Conservation (phyloP, 64 coral and sea anemone genomes). For the Pocillopora verrucosa region DNA sequence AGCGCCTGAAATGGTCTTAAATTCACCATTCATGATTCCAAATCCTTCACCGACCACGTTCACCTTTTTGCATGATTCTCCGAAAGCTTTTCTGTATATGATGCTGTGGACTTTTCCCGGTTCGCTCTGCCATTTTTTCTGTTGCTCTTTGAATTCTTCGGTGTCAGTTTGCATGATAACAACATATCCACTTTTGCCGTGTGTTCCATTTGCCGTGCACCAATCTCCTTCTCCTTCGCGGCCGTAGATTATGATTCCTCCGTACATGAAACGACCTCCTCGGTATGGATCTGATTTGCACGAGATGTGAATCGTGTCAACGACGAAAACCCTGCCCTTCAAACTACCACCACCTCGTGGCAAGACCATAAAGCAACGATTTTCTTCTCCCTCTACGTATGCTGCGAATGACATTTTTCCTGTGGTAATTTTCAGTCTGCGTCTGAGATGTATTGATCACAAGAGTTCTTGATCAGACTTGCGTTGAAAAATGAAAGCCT, state of each 20-base stretch:
- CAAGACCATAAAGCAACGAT: too few relatives aligned
- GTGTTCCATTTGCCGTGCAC: not conserved
- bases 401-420: too few relatives aligned
- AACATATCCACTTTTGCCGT: slow-evolving; percentile 35
- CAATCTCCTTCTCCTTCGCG: not conserved
- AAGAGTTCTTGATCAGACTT: too few relatives aligned
- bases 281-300: not conserved
- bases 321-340: not conserved
- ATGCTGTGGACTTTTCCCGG: slow-evolving; percentile 31
- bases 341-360: too few relatives aligned
- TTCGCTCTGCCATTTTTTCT: not conserved
- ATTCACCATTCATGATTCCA: slow-evolving; percentile 9
- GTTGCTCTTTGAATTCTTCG: not conserved
- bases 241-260: slow-evolving; percentile 20
- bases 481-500: too few relatives aligned
- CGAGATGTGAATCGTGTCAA: not conserved
- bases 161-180: slow-evolving; percentile 30
- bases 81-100: slow-evolving; percentile 13
- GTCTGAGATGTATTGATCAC: too few relatives aligned
- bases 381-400: too few relatives aligned
- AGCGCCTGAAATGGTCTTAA: not conserved
- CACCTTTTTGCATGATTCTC: not conserved
- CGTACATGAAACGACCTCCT: not conserved
- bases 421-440: too few relatives aligned
- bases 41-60: slow-evolving; percentile 35